Conservation (phyloP, 2,888 invertebrate species). For the Oscheius sp. region DNA sequence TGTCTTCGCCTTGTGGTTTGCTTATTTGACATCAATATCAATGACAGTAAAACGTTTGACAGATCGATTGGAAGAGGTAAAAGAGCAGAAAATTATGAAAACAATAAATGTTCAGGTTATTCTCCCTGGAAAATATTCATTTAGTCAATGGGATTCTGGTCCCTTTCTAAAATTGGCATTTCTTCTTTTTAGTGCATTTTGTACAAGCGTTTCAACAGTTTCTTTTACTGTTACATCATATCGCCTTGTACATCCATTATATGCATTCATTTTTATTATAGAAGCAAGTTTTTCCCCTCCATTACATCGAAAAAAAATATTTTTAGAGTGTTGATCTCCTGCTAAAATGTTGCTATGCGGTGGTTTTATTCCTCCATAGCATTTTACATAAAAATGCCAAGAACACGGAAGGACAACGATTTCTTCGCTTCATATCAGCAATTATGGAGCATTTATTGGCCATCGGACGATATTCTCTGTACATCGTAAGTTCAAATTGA, state of each 20-base stretch:
- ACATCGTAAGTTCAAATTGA: constrained; percentile 21
- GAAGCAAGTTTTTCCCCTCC: constrained; percentile 31
- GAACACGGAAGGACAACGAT: background rate
- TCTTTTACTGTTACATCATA: constrained; percentile 33
- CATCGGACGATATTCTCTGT: constrained; percentile 12
- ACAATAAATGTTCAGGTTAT: background rate
- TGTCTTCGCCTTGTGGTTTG: constrained; percentile 32
- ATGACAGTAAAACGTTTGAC: background rate
- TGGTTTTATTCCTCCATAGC: constrained; percentile 10
- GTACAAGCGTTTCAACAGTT: background rate
- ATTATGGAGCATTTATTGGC: constrained; percentile 4
- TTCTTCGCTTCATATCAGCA: background rate
- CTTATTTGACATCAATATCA: constrained; percentile 19
- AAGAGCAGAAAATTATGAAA: background rate
- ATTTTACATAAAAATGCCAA: background rate
- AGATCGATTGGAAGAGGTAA: constrained; percentile 20
- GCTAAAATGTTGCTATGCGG: background rate
- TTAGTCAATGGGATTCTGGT: constrained; percentile 6
- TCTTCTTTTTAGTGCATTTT: constrained; percentile 2
- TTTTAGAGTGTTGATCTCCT: constrained; percentile 20
- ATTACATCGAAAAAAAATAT: background rate
- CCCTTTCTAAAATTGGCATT: background rate
- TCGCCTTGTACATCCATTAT: constrained; percentile 35
- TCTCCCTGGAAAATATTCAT: constrained; percentile 8
- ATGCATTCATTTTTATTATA: constrained; percentile 40